Evolutionary conservation across 2,888 invertebrate species (phyloP).

Genomic region (Lepidocyrtoides sp.): DNA sequence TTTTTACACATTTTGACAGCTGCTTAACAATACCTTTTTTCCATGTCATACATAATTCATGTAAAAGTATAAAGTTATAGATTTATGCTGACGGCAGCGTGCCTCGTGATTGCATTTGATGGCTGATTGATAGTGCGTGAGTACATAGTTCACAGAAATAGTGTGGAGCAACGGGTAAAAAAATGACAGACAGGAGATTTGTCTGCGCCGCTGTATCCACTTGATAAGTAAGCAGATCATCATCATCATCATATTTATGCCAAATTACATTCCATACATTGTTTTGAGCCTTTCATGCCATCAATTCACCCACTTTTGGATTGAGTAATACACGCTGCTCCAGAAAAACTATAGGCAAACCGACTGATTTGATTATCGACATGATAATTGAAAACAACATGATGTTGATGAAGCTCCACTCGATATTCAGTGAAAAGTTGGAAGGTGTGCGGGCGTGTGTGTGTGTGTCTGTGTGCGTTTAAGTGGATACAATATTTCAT

Average conservation of each 20-base stretch:
- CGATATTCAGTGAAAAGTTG: background rate
- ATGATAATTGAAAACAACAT: slow-evolving; percentile 15
- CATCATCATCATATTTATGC: slow-evolving; percentile 12
- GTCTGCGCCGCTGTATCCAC: background rate
- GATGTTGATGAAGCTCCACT: background rate
- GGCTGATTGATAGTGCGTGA: too few relatives aligned
- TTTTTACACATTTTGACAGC: too few relatives aligned
- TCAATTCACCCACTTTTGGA: background rate
- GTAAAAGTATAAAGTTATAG: too few relatives aligned
- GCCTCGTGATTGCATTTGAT: too few relatives aligned
- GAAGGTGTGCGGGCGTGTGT: background rate
- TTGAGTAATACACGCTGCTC: background rate
- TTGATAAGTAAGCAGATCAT: background rate
- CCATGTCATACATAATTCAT: too few relatives aligned
- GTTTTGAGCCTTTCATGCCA: background rate
- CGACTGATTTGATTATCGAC: background rate
- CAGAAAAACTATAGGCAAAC: background rate
- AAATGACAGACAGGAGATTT: background rate
- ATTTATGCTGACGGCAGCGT: too few relatives aligned
- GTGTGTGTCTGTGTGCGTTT: background rate
- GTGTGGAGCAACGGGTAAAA: too few relatives aligned
- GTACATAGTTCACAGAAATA: background rate
- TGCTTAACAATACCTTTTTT: too few relatives aligned
- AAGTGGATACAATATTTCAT: background rate
- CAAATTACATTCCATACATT: background rate